Base-by-base conservation (phyloP, 2,797 vertebrate species). In the Lates japonicus region DNA sequence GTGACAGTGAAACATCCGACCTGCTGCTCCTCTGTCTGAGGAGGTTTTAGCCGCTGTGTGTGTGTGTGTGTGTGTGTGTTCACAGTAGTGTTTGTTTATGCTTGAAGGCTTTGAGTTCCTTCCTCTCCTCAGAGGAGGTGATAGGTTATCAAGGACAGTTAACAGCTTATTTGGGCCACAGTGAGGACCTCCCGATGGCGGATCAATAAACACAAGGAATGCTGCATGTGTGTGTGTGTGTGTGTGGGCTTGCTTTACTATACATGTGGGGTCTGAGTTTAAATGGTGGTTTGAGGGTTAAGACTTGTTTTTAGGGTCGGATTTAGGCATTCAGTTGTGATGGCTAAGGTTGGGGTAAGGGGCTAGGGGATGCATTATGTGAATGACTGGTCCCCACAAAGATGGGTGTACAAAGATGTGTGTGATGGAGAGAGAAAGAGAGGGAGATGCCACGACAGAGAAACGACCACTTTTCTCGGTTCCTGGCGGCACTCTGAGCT, bases 71-170 rank as follows among this genome's bases (percentile, higher is more conserved):
- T 0, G 0, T 52, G 0, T 61, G 55, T 25, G 31, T 16, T 44
- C 62, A 60, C 74, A 52, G 60, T 22, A 61, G 54, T 0, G 16
- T 76, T 65, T 81, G 77, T 86, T 86, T 68, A 78, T 76, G 83
- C 83, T 80, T 4, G 16, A 44, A 82, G 78, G 84, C 69, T 78
- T 79, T 69, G 14, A 57, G 35, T 17, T 75, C 59, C 39, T 58
- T 44, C 51, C 78, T 44, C 42, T 66, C n/a, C 51, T 49, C 7
- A 0, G 54, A 74, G 58, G 6, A 66, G 64, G 59, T 48, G 60
- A 88, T 52, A 13, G 65, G 37, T 76, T 70, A 79, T 71, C 9
- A 2, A 60, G 68, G 25, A 55, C 67, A 68, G 76, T 75, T 89
- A 82, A 63, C 70, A 42, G 87, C 70, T 65, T 75, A 74, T 76